Percentiles rank a stretch among this genome's conserved stretches.
Evolutionary conservation across 2,113 vertebrate genomes (phyloP).

Genomic region (Zosterops lateralis): DNA sequence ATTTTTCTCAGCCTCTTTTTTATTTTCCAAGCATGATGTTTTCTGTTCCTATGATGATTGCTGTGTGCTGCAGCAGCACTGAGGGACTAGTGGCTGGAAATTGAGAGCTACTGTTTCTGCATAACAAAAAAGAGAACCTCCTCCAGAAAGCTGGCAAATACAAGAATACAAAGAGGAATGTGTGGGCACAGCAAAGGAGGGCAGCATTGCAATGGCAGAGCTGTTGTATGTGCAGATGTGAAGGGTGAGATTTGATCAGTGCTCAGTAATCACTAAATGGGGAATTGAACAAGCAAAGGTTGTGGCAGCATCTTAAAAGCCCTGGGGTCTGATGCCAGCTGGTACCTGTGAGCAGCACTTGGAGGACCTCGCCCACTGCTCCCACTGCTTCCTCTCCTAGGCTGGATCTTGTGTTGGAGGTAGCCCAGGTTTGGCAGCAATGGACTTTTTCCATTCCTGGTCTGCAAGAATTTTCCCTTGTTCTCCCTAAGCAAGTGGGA

Average conservation of each 20-base stretch:
- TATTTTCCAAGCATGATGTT: not conserved
- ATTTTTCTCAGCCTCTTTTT: not conserved
- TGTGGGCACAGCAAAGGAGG: not conserved
- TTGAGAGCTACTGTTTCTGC: rapidly evolving
- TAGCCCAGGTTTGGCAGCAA: not conserved
- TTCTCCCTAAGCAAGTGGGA: not conserved
- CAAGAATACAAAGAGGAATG: rapidly evolving
- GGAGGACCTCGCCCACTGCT: not conserved
- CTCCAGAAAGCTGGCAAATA: not conserved
- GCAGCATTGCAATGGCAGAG: rapidly evolving
- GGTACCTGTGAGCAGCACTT: not conserved
- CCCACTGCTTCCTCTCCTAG: rapidly evolving
- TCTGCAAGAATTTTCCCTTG: not conserved
- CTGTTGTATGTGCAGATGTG: rapidly evolving
- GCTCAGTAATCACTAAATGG: rapidly evolving
- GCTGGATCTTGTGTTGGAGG: not conserved
- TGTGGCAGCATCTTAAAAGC: not conserved
- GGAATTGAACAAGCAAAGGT: not conserved
- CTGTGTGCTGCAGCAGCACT: not conserved
- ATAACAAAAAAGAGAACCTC: not conserved
- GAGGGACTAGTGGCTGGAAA: not conserved
- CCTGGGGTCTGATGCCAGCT: not conserved
- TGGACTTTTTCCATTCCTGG: not conserved
- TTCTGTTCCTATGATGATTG: not conserved
- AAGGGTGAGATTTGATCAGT: not conserved